Evolutionary conservation across 2,113 vertebrate genomes (phyloP).

Genomic region (Podarcis raffonei): DNA sequence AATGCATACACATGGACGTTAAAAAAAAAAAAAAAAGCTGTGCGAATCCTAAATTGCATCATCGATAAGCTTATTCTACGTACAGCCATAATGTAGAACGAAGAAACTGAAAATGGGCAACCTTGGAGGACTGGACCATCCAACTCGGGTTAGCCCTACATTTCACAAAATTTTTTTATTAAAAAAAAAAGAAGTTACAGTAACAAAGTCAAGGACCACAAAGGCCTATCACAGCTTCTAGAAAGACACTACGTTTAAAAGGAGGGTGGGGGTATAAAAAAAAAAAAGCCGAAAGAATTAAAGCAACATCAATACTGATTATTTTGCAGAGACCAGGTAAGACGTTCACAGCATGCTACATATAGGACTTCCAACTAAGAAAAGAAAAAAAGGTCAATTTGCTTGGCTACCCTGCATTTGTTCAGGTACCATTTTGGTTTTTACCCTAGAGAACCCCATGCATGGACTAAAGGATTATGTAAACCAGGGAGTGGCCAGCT

Average conservation of each 20-base stretch:
- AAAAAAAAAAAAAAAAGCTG: constrained; percentile 28
- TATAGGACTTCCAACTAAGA: constrained; percentile 43
- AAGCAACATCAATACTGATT: constrained; percentile 82
- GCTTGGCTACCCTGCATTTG: neutral
- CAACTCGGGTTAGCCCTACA: constrained; percentile 75
- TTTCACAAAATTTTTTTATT: constrained; percentile 56
- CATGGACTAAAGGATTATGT: neutral
- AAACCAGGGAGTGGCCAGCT: neutral
- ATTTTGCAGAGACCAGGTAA: constrained; percentile 71
- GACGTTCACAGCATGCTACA: constrained; percentile 79
- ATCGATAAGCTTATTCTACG: constrained; percentile 80
- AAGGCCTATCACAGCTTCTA: constrained; percentile 81
- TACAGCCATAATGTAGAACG: constrained; percentile 74
- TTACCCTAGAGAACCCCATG: neutral
- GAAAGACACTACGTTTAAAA: constrained; percentile 65
- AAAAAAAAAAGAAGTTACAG: constrained; percentile 73
- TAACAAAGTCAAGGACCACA: constrained; percentile 80
- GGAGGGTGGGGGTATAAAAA: constrained; percentile 7
- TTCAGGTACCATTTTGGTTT: neutral
- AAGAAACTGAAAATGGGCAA: constrained; percentile 68
- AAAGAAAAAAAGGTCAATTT: neutral
- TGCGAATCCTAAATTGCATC: constrained; percentile 74
- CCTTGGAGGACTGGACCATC: constrained; percentile 64
- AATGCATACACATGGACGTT: constrained; percentile 65
- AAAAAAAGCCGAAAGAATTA: constrained; percentile 62